A percentile compares a stretch with the other conserved stretches of the same genome.
phyloP scores from a whole-genome alignment of 2,888 invertebrate genomes.

The Hyposoter didymator region DNA sequence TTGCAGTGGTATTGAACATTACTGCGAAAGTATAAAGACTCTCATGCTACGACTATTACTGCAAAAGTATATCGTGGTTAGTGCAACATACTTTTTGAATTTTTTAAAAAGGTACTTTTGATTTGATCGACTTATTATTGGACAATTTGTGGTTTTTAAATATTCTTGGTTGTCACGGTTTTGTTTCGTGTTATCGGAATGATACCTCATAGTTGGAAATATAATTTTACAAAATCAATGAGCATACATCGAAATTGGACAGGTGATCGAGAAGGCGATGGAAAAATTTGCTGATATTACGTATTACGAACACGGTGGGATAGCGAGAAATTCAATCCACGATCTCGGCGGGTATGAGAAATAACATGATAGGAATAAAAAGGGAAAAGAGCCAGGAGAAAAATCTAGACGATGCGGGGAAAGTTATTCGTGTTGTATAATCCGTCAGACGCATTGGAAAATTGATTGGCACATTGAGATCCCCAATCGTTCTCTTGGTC shows the following conservation, averaged over 20 bases:
- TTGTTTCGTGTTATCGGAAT: not conserved
- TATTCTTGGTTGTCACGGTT: not conserved
- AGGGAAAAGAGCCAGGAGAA: not conserved
- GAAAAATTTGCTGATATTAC: constrained; percentile 12
- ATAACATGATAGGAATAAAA: constrained; percentile 12
- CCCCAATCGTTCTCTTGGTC: constrained; percentile 10
- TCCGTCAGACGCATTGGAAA: constrained; percentile 11
- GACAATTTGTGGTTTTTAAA: not conserved
- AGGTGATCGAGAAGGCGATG: not conserved
- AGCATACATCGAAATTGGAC: not conserved
- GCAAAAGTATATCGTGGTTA: too few relatives aligned
- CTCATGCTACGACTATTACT: not conserved
- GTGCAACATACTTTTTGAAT: not conserved
- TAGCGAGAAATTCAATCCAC: constrained; percentile 16
- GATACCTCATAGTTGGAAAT: constrained; percentile 5
- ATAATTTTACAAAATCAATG: not conserved
- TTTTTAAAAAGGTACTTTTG: not conserved
- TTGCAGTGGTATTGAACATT: not conserved
- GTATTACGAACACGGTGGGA: not conserved
- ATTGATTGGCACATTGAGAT: constrained; percentile 19
- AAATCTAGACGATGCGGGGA: not conserved
- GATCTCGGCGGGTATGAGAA: constrained; percentile 4
- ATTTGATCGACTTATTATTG: not conserved
- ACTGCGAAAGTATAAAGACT: not conserved
- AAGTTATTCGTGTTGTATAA: constrained; percentile 22